These are phyloP conservation scores for Nebria brevicollis DNA, from an alignment of 2,888 invertebrate species.

Conservation along the genomic window DNA sequence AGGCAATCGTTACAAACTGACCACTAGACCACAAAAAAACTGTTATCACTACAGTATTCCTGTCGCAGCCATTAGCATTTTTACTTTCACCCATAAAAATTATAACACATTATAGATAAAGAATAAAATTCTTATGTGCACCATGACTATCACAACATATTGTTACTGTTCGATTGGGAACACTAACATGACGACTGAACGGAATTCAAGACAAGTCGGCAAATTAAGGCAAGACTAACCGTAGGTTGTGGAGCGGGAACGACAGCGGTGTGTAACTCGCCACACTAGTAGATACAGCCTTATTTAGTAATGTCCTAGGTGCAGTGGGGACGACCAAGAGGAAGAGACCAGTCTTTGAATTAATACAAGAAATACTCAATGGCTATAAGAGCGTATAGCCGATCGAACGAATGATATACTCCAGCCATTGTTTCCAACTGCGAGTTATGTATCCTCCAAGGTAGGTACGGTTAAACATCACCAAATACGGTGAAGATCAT, in stretches of 20 bases:
- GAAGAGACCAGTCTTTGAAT: conserved; percentile 23
- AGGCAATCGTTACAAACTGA: background rate
- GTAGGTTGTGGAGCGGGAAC: conserved; percentile 3
- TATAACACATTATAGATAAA: conserved; percentile 5
- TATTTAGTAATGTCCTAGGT: conserved; percentile 43
- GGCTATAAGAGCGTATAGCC: background rate
- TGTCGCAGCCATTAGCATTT: background rate
- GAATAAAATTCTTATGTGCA: background rate
- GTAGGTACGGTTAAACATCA: conserved; percentile 7
- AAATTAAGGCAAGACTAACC: conserved; percentile 30
- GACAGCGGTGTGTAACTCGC: conserved; percentile 21
- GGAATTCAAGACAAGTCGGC: conserved; percentile 32
- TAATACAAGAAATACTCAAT: background rate
- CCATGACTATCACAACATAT: background rate
- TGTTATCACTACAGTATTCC: background rate
- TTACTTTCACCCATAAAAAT: background rate
- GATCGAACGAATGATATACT: conserved; percentile 3
- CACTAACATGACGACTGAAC: conserved; percentile 24
- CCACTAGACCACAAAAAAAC: background rate
- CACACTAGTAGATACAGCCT: conserved; percentile 39
- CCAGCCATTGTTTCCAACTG: conserved; percentile 3
- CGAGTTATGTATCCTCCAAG: conserved; percentile 6
- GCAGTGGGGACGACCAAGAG: conserved; percentile 29
- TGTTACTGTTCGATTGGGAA: background rate
- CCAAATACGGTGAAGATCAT: background rate